Evolutionary conservation across 2,797 vertebrate genomes (phyloP).

Genomic region (Chloroceryle inda): DNA sequence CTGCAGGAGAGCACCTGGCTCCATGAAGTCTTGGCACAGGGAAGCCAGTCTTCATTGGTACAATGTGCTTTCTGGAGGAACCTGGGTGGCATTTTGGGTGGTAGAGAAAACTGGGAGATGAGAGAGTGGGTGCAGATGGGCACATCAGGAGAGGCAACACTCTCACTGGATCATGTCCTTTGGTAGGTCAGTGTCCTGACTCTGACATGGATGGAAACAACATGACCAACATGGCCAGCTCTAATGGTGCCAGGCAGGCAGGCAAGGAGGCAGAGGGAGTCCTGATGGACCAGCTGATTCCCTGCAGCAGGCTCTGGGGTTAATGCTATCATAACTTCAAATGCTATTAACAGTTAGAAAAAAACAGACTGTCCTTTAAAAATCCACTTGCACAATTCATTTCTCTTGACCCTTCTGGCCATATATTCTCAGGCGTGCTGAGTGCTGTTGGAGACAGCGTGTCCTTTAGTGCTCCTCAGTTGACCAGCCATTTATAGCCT

Average conservation of each 20-base stretch:
- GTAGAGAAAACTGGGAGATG: background rate
- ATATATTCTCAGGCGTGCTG: background rate
- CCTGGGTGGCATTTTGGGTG: rapidly evolving
- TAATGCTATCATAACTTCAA: background rate
- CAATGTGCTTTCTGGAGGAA: background rate
- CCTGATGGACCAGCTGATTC: background rate
- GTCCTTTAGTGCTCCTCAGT: background rate
- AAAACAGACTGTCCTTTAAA: background rate
- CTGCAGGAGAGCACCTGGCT: background rate
- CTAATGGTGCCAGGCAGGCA: background rate
- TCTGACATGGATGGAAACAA: background rate
- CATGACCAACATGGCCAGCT: background rate
- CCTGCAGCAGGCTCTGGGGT: background rate
- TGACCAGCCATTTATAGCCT: background rate
- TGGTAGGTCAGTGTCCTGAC: background rate
- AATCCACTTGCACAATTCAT: background rate
- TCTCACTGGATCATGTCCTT: background rate
- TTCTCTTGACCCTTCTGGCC: background rate
- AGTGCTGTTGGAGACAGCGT: background rate
- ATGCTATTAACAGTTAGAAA: background rate
- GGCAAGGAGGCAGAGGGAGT: background rate
- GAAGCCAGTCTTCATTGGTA: background rate
- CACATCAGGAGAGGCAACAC: background rate
- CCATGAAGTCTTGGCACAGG: background rate
- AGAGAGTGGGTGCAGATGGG: background rate